phyloP scores from a whole-genome alignment of 2,113 vertebrate genomes.

The Hepsetus odoe region DNA sequence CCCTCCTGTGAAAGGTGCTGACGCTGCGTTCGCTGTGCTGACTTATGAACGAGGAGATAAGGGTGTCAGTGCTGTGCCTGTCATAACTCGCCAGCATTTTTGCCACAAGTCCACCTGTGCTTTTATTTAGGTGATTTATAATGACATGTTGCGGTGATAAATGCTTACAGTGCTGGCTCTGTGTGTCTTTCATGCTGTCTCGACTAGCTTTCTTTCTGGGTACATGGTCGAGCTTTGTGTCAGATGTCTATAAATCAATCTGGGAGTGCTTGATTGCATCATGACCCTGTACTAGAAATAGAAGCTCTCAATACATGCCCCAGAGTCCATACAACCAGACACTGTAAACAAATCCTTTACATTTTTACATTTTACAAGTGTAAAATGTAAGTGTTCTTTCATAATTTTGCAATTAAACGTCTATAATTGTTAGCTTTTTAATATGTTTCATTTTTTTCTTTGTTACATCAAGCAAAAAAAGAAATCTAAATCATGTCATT shows the following conservation, averaged over 20 bases:
- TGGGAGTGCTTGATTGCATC: neutral
- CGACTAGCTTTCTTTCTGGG: neutral
- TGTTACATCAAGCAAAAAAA: no score
- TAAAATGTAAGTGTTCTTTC: no score
- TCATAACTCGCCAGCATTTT: neutral
- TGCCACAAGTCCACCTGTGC: neutral
- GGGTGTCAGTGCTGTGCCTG: neutral
- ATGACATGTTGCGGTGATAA: neutral
- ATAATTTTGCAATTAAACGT: no score
- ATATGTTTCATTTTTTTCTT: no score
- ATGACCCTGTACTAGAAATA: slow-evolving; percentile 24
- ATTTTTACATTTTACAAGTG: neutral
- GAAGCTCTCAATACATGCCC: slow-evolving; percentile 19
- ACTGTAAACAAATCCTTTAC: neutral
- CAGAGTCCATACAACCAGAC: neutral
- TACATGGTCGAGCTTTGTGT: neutral
- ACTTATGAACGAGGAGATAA: neutral
- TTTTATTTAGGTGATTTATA: neutral
- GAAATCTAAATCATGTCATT: no score
- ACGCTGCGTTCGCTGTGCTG: neutral
- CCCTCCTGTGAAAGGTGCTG: slow-evolving; percentile 29
- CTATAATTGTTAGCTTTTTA: no score
- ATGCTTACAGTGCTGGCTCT: neutral
- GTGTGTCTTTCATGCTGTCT: neutral
- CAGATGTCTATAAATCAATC: slow-evolving; percentile 31